Percentiles rank a stretch among this genome's conserved stretches.
Conservation (phyloP, 2,888 invertebrate species). For the Sinotaia quadrata region DNA sequence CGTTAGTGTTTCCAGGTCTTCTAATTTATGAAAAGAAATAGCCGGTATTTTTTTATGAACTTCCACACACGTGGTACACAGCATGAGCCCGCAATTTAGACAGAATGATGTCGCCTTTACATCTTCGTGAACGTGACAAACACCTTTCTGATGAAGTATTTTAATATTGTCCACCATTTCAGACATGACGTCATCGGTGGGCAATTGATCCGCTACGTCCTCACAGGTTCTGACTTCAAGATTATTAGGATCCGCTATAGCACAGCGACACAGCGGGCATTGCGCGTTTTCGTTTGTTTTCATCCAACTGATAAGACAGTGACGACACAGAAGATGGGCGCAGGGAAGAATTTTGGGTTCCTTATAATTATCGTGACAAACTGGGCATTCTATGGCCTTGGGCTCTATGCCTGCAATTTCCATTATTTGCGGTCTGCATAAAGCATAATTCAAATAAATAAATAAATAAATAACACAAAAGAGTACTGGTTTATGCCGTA, state of each 20-base stretch:
- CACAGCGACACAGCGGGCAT: slow-evolving; percentile 7
- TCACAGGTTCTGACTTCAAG: not conserved
- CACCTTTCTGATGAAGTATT: not conserved
- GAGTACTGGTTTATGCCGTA: too few relatives aligned
- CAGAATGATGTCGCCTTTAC: not conserved
- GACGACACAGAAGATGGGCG: slow-evolving; percentile 3
- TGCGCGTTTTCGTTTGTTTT: not conserved
- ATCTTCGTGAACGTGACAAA: not conserved
- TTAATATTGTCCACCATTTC: too few relatives aligned
- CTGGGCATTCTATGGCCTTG: not conserved
- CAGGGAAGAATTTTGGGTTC: slow-evolving; percentile 1
- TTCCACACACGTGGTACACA: not conserved
- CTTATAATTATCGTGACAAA: not conserved
- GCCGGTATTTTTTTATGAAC: not conserved
- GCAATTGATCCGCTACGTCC: not conserved
- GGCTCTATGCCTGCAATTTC: not conserved
- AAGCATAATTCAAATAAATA: not conserved
- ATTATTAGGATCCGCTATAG: not conserved
- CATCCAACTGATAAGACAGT: slow-evolving; percentile 4
- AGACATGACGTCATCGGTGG: too few relatives aligned
- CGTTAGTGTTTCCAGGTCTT: not conserved
- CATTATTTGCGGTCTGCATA: not conserved
- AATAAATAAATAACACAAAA: not conserved
- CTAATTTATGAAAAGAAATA: not conserved
- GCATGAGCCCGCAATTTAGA: not conserved